Conservation (phyloP, 2,113 vertebrate species). For the Forbesichthys agassizii region DNA sequence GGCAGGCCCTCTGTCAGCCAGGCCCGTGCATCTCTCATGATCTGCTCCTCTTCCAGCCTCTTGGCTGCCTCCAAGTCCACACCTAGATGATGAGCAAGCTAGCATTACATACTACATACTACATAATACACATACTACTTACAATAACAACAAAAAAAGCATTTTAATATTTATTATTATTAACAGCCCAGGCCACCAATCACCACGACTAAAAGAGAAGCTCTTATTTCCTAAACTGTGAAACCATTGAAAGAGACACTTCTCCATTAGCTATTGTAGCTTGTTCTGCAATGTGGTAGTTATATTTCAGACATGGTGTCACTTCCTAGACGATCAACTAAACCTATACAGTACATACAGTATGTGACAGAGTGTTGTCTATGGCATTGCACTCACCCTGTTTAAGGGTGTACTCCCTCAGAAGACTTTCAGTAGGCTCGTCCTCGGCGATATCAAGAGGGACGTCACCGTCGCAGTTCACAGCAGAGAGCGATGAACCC, state of each 20-base stretch:
- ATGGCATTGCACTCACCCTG: conserved; percentile 74
- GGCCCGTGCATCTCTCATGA: conserved; percentile 85
- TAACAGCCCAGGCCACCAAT: no score
- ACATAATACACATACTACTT: no score
- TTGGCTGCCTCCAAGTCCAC: conserved; percentile 87
- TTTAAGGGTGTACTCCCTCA: conserved; percentile 83
- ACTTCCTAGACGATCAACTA: no score
- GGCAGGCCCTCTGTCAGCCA: conserved; percentile 88
- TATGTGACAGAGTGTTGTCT: no score
- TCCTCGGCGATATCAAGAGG: conserved; percentile 92
- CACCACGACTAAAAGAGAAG: no score
- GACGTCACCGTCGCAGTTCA: conserved; percentile 93
- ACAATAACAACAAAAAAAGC: no score
- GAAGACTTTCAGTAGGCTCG: conserved; percentile 87
- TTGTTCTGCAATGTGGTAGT: not conserved
- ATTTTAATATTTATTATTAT: no score
- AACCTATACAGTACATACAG: not conserved
- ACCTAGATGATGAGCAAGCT: conserved; percentile 62
- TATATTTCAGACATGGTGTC: not conserved
- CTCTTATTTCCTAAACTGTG: no score
- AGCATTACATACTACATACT: no score
- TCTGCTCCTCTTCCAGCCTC: conserved; percentile 88
- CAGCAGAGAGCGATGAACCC: conserved; percentile 83
- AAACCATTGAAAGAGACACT: no score
- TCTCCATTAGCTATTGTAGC: no score